Evolutionary conservation across 1,140 invertebrate species (phyloP).

Genomic region (Macrostomum lignano): DNA sequence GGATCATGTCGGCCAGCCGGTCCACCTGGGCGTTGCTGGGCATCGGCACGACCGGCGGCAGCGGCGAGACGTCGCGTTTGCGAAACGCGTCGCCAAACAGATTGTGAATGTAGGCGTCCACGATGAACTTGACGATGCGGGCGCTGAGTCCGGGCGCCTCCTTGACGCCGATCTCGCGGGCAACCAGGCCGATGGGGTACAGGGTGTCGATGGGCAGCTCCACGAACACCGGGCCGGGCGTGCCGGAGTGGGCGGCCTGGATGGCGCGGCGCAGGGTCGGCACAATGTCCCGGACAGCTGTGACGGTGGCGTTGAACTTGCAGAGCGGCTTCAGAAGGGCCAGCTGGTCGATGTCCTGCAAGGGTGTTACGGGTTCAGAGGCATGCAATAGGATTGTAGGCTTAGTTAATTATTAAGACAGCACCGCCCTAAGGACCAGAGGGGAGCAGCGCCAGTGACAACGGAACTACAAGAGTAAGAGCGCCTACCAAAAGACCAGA

Average conservation of each 20-base stretch:
- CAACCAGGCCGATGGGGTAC: conserved; percentile 35
- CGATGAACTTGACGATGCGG: conserved; percentile 30
- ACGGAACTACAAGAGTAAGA: no score
- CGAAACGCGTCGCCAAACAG: conserved; percentile 36
- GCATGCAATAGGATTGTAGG: no score
- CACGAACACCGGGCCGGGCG: conserved; percentile 38
- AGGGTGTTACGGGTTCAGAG: no score
- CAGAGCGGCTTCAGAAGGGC: conserved; percentile 37
- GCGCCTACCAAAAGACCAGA: no score
- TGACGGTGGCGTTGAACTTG: conserved; percentile 30
- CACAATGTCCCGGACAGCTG: conserved; percentile 33
- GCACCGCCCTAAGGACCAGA: no score
- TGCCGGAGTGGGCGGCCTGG: conserved; percentile 33
- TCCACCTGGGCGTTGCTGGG: conserved; percentile 11
- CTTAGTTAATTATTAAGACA: no score
- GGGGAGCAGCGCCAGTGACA: no score
- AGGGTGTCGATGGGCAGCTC: conserved; percentile 38
- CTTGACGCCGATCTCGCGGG: conserved; percentile 31
- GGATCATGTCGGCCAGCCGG: neutral
- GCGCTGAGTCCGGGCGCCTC: conserved; percentile 18
- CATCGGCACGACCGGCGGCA: conserved; percentile 23
- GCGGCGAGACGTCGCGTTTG: conserved; percentile 26
- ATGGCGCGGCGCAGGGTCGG: conserved; percentile 33
- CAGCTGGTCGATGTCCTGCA: conserved; percentile 40
- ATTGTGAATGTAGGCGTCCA: conserved; percentile 33